A percentile compares a stretch with the other conserved stretches of the same genome.
Conservation (phyloP, 2,888 invertebrate genomes). For the Cryptus viduatorius region DNA sequence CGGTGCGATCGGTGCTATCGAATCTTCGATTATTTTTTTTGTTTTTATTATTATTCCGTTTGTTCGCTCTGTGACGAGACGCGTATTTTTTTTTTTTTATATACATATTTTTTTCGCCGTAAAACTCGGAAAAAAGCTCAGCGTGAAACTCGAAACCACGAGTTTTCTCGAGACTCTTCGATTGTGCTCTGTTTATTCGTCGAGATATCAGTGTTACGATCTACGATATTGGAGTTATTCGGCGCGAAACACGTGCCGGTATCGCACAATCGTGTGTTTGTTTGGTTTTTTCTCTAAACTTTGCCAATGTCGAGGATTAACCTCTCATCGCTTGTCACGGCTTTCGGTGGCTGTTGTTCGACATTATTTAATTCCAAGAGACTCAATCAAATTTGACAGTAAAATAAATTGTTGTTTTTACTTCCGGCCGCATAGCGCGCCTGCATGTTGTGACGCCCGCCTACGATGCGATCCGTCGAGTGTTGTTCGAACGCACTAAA, state of each 20-base stretch:
- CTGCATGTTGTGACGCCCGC: conserved; percentile 49
- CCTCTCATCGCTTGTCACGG: too few relatives aligned
- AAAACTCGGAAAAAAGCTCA: too few relatives aligned
- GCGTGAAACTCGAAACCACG: too few relatives aligned
- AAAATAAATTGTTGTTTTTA: conserved; percentile 29
- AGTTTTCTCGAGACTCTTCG: background rate
- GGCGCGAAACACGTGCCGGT: too few relatives aligned
- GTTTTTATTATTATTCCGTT: background rate
- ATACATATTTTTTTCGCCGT: background rate
- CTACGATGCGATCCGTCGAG: conserved; percentile 39
- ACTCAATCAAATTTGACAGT: conserved; percentile 4
- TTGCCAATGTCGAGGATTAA: background rate
- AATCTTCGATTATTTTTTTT: background rate
- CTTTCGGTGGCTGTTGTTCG: too few relatives aligned
- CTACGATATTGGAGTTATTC: too few relatives aligned
- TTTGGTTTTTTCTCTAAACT: background rate
- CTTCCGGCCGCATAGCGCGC: conserved; percentile 37
- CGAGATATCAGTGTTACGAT: conserved; percentile 1
- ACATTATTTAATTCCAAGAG: too few relatives aligned
- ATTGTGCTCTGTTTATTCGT: background rate
- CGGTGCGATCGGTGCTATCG: background rate
- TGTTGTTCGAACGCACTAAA: conserved; percentile 35
- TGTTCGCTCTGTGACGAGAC: background rate
- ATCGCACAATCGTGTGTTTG: background rate
- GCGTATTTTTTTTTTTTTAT: background rate